These are phyloP conservation scores for Aplodontia rufa DNA, from an alignment of 2,113 vertebrate genomes.

Conservation along the genomic window DNA sequence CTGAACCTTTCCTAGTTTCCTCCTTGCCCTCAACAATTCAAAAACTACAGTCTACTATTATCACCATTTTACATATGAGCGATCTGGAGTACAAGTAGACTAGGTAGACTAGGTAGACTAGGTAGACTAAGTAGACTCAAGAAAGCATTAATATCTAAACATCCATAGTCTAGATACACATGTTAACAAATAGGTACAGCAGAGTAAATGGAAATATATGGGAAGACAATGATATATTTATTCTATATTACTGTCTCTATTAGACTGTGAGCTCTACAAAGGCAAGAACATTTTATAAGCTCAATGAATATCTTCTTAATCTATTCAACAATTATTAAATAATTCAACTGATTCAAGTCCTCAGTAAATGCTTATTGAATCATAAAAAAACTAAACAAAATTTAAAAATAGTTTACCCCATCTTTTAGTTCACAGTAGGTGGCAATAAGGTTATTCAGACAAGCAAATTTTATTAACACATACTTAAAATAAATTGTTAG, in stretches of 20 bases:
- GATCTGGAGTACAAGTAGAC: neutral
- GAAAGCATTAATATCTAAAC: neutral
- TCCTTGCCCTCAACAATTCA: neutral
- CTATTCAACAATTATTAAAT: conserved; percentile 24
- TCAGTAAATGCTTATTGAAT: conserved; percentile 33
- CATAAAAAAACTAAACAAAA: conserved; percentile 25
- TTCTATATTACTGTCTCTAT: neutral
- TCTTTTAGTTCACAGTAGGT: conserved; percentile 7
- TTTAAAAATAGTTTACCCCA: neutral
- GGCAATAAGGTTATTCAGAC: conserved; percentile 6
- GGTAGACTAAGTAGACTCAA: neutral
- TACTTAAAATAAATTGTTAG: conserved; percentile 36
- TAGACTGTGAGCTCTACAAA: neutral
- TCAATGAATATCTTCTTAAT: conserved; percentile 1
- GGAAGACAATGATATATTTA: neutral
- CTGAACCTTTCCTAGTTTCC: neutral
- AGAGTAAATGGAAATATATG: neutral
- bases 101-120: too few species aligned
- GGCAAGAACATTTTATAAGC: neutral
- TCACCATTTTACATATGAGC: neutral
- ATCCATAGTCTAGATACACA: neutral
- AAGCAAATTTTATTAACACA: conserved; percentile 42
- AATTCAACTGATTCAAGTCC: conserved; percentile 6
- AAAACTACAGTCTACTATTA: neutral
- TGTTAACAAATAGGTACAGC: neutral